These are phyloP conservation scores for Steinernema feltiae DNA, from an alignment of 1,140 invertebrate genomes.

Conservation along the genomic window DNA sequence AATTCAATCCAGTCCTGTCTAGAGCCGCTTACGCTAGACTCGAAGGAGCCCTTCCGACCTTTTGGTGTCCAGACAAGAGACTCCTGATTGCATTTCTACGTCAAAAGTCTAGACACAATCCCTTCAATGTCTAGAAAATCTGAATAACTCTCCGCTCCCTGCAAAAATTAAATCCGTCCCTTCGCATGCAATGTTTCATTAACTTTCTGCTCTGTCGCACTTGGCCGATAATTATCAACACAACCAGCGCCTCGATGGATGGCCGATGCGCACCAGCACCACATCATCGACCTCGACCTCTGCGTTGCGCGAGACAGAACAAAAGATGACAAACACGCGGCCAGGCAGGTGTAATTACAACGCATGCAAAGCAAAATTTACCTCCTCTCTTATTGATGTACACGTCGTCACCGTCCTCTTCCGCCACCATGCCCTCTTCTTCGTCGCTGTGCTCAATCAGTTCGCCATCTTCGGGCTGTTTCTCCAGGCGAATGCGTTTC, in stretches of 20 bases:
- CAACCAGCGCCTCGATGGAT: background rate
- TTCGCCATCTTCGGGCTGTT: conserved; percentile 29
- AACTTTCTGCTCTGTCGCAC: background rate
- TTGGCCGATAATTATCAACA: background rate
- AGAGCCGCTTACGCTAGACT: no score
- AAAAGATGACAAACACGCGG: conserved; percentile 18
- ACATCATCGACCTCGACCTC: background rate
- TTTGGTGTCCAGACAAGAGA: no score
- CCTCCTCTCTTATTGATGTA: conserved; percentile 17
- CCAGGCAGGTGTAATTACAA: background rate
- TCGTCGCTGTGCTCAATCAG: conserved; percentile 22
- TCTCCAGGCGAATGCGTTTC: conserved; percentile 23
- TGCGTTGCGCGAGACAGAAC: conserved; percentile 2
- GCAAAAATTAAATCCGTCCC: background rate
- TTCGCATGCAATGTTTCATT: background rate
- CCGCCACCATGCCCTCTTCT: conserved; percentile 7
- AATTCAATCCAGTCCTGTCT: no score
- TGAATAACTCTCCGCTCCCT: no score
- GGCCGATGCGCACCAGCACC: background rate
- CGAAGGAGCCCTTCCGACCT: no score
- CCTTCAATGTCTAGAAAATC: background rate
- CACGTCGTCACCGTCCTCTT: conserved; percentile 17
- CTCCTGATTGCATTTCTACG: background rate
- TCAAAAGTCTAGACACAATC: background rate
- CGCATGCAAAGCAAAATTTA: conserved; percentile 18